Evolutionary conservation across 1,140 invertebrate genomes (phyloP).

Genomic region (Ips nitidus): DNA sequence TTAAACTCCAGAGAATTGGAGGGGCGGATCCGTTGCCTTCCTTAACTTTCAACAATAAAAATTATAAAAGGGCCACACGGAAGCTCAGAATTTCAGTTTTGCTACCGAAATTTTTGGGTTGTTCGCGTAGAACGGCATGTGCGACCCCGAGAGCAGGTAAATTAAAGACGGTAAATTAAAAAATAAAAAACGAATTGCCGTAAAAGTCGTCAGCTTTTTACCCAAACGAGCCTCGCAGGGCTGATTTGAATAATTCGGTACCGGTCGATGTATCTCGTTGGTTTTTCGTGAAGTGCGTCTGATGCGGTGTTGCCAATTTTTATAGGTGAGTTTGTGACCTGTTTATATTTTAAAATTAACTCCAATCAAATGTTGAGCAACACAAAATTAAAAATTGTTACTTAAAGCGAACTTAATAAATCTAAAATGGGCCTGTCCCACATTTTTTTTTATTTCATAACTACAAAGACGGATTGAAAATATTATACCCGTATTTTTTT

Average conservation of each 20-base stretch:
- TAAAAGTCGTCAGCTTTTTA: conserved; percentile 36
- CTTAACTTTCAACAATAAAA: too few species aligned
- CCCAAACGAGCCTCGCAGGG: conserved; percentile 23
- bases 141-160: conserved; percentile 1
- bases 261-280: conserved; percentile 10
- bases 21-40: not conserved
- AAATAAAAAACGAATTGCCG: conserved; percentile 13
- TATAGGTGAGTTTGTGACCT: too few species aligned
- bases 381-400: too few species aligned
- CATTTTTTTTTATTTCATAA: too few species aligned
- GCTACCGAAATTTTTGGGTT: conserved; percentile 8
- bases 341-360: too few species aligned
- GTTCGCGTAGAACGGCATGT: conserved; percentile 15
- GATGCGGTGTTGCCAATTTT: conserved; percentile 11
- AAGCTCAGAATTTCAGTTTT: not conserved
- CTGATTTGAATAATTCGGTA: conserved; percentile 33
- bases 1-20: not conserved
- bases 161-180: conserved; percentile 3
- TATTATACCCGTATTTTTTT: too few species aligned
- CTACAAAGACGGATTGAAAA: too few species aligned
- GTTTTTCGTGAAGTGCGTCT: not conserved
- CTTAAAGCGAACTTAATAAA: too few species aligned
- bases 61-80: conserved; percentile 10
- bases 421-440: too few species aligned
- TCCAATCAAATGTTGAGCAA: too few species aligned